Base-by-base conservation (phyloP, 2,888 invertebrate genomes). In the Onthophagus sagittarius region DNA sequence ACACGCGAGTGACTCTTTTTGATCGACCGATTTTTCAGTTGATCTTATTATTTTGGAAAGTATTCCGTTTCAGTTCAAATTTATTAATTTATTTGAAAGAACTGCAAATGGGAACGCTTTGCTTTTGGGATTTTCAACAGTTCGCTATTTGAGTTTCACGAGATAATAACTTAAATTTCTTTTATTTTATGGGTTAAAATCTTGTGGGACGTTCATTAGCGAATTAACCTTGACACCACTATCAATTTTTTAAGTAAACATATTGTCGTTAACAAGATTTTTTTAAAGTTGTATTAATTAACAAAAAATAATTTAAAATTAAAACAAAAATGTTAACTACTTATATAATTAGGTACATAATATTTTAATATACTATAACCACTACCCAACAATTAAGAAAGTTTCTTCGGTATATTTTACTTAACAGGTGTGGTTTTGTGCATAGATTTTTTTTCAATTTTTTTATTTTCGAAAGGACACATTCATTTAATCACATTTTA, bases 401-500 rank as follows among this genome's bases (percentile, higher is more conserved):
- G 11, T 53, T 53, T 53, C 39, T 9, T 53, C 9, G 39, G 39
- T 9, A 14, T 64, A 64, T 67, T 23, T 23, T 32, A 67, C 23
- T 23, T 67, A 67, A 67, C 67, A 32, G 23, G 69, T 71, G 69
- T 63, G 73, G 71, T 31, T 75, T 75, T 75, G 75, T 75, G 75
- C 75, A 75, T 73, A 70, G 71, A 72, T 23, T 73, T 71, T 80
- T 81, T 81, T 76, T 81, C 81, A 78, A 77, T 81, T 79, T 74
- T n/a, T 76, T 81, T 78, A 77, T 23, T 23, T 23, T 23, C 23
- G 80, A 83, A 83, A 83, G 83, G 83, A 81, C 84, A 84, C 84
- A 83, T 83, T 84, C 79, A 81, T 80, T 81, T 77, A 77, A 84
- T 85, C 84, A 82, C 83, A 82, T 81, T 81, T 80, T 80, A 80